Evolutionary conservation across 2,888 invertebrate genomes (phyloP).

Genomic region (Myopa testacea): DNA sequence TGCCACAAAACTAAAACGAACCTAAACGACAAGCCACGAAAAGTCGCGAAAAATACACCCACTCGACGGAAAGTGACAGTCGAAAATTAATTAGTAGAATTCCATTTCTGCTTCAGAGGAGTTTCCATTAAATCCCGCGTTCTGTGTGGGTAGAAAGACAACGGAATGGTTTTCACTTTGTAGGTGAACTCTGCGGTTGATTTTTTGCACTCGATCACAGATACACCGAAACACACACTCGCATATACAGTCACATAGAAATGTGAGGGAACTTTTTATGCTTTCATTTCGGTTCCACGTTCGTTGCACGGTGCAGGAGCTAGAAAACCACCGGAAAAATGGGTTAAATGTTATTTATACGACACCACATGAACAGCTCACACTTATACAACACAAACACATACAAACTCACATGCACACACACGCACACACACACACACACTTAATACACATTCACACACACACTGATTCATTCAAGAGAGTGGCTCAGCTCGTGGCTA

Average conservation of each 20-base stretch:
- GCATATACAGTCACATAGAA: not conserved
- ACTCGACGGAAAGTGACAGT: not conserved
- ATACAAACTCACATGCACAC: constrained; percentile 1
- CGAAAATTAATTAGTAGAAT: constrained; percentile 37
- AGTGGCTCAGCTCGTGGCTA: not conserved
- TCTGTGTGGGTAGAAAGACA: not conserved
- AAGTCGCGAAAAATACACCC: not conserved
- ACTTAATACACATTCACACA: not conserved
- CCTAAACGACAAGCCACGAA: not conserved
- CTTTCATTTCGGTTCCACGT: constrained; percentile 17
- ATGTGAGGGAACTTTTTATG: constrained; percentile 1
- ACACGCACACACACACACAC: constrained; percentile 9
- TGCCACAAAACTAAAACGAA: not conserved
- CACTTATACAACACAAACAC: constrained; percentile 11
- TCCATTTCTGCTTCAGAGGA: constrained; percentile 22
- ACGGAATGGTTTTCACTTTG: not conserved
- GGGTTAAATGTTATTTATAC: constrained; percentile 37
- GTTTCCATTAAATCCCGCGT: constrained; percentile 27
- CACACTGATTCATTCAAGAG: not conserved
- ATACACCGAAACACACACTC: not conserved
- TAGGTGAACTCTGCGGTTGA: not conserved
- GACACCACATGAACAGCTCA: constrained; percentile 12
- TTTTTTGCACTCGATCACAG: not conserved
- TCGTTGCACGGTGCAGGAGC: not conserved
- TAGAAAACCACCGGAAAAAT: constrained; percentile 38